Base-by-base conservation (phyloP, 2,888 invertebrate genomes). In the Andrena fulva region DNA sequence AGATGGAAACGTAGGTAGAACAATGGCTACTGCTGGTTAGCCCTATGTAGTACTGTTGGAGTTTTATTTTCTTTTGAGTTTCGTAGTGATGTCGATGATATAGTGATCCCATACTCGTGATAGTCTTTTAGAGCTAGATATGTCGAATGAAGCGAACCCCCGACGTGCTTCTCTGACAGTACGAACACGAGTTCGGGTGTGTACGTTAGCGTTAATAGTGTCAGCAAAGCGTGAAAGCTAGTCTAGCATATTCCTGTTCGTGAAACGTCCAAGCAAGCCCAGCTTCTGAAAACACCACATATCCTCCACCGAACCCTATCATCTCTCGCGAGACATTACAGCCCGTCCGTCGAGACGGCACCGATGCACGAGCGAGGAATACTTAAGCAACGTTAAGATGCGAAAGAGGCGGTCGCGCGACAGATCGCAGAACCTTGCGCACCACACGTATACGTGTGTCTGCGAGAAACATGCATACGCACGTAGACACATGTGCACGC, bases 201-300 rank as follows among this genome's bases (percentile, higher is more conserved):
- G 78, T 73, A 73, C 82, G 87, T 87, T 73, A 71, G 54, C 69
- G 54, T 84, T 85, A 16, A 16, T 42, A 88, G 77, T 87, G 88
- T 84, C 79, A 64, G 83, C 82, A 84, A 81, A 66, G 87, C 84
- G 84, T 87, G 87, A 87, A 56, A 76, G 82, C 85, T 88, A 88
- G 88, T 79, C 77, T 72, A 87, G 82, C 63, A 70, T 24, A 54
- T 63, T 50, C 82, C 81, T 66, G 71, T 64, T 74, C 85, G 79
- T 85, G 82, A 88, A 60, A 84, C 77, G 84, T 88, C 88, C 88
- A 85, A 62, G 68, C 59, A 87, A 42, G 80, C 85, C 85, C 89
- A 88, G 88, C 88, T 88, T 88, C 84, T 88, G 81, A 72, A 73
- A 80, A 59, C 10, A 69, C 56, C 64, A 68, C 2, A 69, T 7